A percentile compares a stretch with the other conserved stretches of the same genome.
phyloP scores from a whole-genome alignment of 2,113 vertebrate species.

The Rynchops niger region DNA sequence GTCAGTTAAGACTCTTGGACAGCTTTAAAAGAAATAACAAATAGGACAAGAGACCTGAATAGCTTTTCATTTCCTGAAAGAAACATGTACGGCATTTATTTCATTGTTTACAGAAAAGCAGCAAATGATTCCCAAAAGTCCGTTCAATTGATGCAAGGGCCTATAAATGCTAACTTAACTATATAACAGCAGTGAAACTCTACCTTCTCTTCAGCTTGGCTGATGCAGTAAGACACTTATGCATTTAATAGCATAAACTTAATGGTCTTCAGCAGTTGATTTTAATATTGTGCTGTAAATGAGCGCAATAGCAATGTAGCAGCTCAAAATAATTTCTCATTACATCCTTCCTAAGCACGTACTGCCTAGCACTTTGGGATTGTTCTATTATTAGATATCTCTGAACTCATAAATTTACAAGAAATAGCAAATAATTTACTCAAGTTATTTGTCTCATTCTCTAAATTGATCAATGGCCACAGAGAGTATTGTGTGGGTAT shows the following conservation, averaged over 20 bases:
- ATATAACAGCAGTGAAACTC: not conserved
- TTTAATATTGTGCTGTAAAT: not conserved
- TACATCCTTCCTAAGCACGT: not conserved
- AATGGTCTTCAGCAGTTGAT: not conserved
- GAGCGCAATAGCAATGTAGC: not conserved
- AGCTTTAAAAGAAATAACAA: not conserved
- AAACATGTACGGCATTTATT: not conserved
- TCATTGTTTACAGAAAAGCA: not conserved
- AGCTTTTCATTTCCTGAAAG: not conserved
- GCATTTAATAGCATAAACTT: not conserved
- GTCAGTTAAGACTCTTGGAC: not conserved
- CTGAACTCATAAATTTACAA: not conserved
- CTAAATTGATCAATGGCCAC: not conserved
- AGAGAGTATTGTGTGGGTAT: not conserved
- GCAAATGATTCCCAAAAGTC: not conserved
- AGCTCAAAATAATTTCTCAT: not conserved
- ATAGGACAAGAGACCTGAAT: not conserved
- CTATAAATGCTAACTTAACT: not conserved
- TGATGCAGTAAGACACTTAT: not conserved
- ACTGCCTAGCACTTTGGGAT: not conserved
- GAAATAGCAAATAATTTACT: constrained; percentile 14
- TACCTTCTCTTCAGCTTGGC: not conserved
- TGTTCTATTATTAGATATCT: not conserved
- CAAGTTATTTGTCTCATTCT: not conserved
- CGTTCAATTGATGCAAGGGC: not conserved